Evolutionary conservation across 2,113 vertebrate species (phyloP).

Genomic region (Chlorocebus sabaeus): DNA sequence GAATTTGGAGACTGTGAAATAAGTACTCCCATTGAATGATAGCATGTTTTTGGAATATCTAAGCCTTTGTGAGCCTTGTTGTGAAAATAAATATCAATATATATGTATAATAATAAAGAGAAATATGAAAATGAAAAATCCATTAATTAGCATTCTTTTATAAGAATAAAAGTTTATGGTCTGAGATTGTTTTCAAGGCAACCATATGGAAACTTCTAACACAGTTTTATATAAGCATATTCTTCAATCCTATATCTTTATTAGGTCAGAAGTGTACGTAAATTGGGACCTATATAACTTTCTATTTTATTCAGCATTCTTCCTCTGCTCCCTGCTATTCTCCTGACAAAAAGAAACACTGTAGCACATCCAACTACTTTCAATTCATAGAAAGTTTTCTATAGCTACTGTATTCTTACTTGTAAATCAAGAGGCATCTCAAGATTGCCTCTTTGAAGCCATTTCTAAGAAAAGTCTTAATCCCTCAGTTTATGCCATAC

Average conservation of each 20-base stretch:
- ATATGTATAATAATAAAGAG: background rate
- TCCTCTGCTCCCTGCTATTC: background rate
- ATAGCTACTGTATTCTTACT: background rate
- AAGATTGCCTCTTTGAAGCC: background rate
- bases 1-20: background rate
- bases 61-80: background rate
- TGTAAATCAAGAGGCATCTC: background rate
- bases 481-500: background rate
- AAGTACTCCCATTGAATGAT: background rate
- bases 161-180: background rate
- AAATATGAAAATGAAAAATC: background rate
- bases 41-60: background rate
- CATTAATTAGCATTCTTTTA: background rate
- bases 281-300: accelerated
- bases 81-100: background rate
- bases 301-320: background rate
- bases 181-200: background rate
- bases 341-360: background rate
- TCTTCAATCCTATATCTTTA: background rate
- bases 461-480: background rate
- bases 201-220: background rate
- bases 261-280: background rate
- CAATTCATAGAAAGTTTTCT: background rate
- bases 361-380: background rate
- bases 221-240: background rate